These are phyloP conservation scores for Cavia porcellus DNA, from an alignment of 2,113 vertebrate genomes.

Conservation along the genomic window DNA sequence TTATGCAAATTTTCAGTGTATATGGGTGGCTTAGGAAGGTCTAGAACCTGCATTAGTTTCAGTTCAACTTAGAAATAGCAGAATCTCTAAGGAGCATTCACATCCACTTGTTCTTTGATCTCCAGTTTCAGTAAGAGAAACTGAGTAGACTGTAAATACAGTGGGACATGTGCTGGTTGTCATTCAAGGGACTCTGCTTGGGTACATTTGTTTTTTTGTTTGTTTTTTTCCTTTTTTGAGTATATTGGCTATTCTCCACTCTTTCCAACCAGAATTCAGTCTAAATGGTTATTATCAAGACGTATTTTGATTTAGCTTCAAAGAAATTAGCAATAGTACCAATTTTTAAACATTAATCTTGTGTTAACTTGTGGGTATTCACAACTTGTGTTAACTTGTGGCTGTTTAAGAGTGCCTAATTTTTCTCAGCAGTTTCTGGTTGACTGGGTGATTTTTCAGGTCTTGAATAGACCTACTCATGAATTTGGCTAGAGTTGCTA, in stretches of 20 bases:
- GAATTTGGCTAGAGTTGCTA: background rate
- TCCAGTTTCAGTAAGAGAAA: background rate
- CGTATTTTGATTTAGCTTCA: background rate
- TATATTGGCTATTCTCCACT: background rate
- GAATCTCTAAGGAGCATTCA: background rate
- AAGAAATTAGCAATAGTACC: background rate
- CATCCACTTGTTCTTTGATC: background rate
- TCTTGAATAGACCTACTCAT: background rate
- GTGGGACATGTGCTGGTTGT: background rate
- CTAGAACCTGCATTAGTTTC: background rate
- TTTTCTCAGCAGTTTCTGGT: background rate
- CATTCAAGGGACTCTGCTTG: background rate
- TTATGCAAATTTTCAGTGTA: background rate
- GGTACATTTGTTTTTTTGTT: background rate
- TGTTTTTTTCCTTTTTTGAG: background rate
- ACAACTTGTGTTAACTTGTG: too few species aligned
- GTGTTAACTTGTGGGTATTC: background rate
- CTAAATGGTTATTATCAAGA: conserved; percentile 35
- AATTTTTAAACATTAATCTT: background rate
- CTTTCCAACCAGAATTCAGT: background rate
- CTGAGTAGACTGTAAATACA: background rate
- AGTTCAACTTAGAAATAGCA: background rate
- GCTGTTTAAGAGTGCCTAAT: background rate
- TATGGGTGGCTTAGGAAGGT: background rate
- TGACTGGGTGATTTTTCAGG: background rate